A percentile compares a stretch with the other conserved stretches of the same genome.
These are phyloP conservation scores for Tetheella fluctuosa DNA, from an alignment of 2,888 invertebrate species.

Conservation along the genomic window DNA sequence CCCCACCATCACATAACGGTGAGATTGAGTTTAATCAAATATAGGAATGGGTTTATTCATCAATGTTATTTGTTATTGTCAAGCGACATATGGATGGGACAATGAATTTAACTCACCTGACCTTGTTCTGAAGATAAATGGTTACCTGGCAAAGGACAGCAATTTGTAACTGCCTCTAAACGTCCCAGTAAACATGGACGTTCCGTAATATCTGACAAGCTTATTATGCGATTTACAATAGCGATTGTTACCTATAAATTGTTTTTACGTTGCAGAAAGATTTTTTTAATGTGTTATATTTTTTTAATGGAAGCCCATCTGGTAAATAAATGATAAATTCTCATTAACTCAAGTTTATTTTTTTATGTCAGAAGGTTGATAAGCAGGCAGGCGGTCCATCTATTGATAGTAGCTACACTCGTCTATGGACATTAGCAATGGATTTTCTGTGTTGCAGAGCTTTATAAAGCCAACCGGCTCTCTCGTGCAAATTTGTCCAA, in stretches of 20 bases:
- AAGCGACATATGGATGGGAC: slow-evolving; percentile 14
- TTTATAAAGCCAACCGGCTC: too few species aligned
- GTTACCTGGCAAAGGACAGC: slow-evolving; percentile 11
- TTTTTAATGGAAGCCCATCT: too few species aligned
- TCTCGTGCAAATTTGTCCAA: too few species aligned
- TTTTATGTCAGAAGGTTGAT: too few species aligned
- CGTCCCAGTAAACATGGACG: background rate
- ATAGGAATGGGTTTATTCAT: background rate
- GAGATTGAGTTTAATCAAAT: background rate
- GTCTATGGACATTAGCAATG: too few species aligned
- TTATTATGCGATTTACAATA: background rate
- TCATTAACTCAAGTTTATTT: too few species aligned
- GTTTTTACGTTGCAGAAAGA: background rate
- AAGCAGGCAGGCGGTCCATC: too few species aligned
- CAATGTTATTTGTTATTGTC: slow-evolving; percentile 5
- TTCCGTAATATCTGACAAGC: background rate
- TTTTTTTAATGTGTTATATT: too few species aligned
- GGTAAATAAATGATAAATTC: too few species aligned
- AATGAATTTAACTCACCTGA: slow-evolving; percentile 24
- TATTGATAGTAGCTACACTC: too few species aligned
- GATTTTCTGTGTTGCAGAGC: too few species aligned
- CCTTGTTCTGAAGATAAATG: slow-evolving; percentile 16
- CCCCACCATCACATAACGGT: too few species aligned
- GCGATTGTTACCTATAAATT: background rate
- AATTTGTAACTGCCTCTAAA: slow-evolving; percentile 23